These are phyloP conservation scores for Oryzias dopingdopingensis DNA, from an alignment of 2,797 vertebrate species.

Conservation along the genomic window DNA sequence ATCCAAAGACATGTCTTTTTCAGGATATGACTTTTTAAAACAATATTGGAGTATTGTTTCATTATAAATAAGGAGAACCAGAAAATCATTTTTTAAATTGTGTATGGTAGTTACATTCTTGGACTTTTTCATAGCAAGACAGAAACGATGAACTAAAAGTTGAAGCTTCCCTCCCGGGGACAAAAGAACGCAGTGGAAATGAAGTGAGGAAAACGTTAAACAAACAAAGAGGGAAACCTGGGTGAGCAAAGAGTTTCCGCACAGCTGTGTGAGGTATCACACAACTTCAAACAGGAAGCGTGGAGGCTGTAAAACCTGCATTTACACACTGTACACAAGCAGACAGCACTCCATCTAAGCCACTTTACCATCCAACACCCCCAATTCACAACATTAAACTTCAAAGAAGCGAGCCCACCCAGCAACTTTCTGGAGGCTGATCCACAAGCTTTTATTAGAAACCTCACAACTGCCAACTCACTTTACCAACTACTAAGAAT, in stretches of 20 bases:
- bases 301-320: constrained; percentile 4
- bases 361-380: constrained; percentile 8
- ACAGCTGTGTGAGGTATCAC: not conserved
- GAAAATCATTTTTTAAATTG: too few relatives aligned
- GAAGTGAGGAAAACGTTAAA: too few relatives aligned
- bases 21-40: too few relatives aligned
- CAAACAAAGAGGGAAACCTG: not conserved
- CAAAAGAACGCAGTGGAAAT: too few relatives aligned
- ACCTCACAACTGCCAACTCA: constrained; percentile 6
- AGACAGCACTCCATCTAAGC: constrained; percentile 3
- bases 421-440: not conserved
- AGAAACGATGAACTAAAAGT: too few relatives aligned
- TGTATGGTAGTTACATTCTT: too few relatives aligned
- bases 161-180: too few relatives aligned
- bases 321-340: constrained; percentile 8
- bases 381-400: constrained; percentile 11
- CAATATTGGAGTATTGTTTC: too few relatives aligned
- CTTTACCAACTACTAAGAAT: constrained; percentile 10
- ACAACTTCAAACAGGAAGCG: constrained; percentile 1
- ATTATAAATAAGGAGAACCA: too few relatives aligned
- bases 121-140: too few relatives aligned
- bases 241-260: not conserved
- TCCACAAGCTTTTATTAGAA: constrained; percentile 12
- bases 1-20: too few relatives aligned
- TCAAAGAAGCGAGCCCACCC: constrained; percentile 23